A percentile compares a stretch with the other conserved stretches of the same genome.
Evolutionary conservation across 1,140 invertebrate species (phyloP).

Genomic region (Oppia nitens): DNA sequence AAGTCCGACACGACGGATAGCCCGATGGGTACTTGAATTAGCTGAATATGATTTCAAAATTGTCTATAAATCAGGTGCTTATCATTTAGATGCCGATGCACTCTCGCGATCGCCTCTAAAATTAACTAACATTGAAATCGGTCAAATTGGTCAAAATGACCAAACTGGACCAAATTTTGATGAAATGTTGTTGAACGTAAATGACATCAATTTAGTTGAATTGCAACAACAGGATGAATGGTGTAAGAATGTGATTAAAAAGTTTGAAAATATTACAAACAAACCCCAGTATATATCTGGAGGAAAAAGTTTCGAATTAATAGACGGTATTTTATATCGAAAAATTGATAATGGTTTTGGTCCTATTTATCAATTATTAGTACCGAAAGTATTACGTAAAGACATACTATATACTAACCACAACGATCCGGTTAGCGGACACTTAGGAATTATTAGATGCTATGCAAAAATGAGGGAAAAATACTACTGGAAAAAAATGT

Average conservation of each 20-base stretch:
- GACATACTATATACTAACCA: constrained; percentile 33
- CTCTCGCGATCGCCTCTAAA: constrained; percentile 5
- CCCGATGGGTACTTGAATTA: constrained; percentile 6
- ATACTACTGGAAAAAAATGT: constrained; percentile 20
- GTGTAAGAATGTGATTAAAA: not conserved
- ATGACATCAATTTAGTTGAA: not conserved
- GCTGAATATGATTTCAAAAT: constrained; percentile 8
- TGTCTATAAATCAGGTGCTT: constrained; percentile 9
- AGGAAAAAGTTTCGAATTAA: not conserved
- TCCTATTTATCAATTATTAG: not conserved
- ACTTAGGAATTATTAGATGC: constrained; percentile 21
- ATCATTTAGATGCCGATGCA: constrained; percentile 9
- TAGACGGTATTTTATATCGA: not conserved
- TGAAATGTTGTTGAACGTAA: not conserved
- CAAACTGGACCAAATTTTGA: not conserved
- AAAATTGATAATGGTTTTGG: not conserved
- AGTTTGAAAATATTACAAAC: not conserved
- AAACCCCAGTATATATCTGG: not conserved
- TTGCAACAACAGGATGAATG: not conserved
- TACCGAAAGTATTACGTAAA: constrained; percentile 20
- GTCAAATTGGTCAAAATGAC: too few species aligned
- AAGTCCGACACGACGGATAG: not conserved
- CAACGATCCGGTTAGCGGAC: constrained; percentile 16
- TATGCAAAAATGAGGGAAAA: constrained; percentile 14
- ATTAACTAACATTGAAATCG: not conserved